Conservation (phyloP, 1,140 invertebrate genomes). For the Hydropsyche tenuis region DNA sequence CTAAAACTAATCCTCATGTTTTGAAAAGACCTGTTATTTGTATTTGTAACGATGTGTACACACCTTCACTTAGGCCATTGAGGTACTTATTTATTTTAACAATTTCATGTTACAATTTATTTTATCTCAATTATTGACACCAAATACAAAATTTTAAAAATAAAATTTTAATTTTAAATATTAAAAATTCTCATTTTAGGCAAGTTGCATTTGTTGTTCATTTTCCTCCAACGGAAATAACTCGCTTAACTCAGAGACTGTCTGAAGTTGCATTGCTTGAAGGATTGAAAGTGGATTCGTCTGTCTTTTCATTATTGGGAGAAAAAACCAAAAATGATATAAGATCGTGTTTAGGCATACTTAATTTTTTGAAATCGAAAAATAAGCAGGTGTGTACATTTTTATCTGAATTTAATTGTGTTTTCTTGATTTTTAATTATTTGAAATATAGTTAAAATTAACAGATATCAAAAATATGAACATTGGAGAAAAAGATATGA, state of each 20-base stretch:
- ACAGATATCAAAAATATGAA: slow-evolving; percentile 72
- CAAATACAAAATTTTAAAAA: too few species aligned
- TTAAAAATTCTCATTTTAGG: slow-evolving; percentile 60
- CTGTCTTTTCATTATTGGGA: slow-evolving; percentile 74
- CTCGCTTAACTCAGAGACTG: slow-evolving; percentile 70
- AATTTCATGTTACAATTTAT: too few species aligned
- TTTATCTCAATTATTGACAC: too few species aligned
- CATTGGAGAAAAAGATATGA: slow-evolving; percentile 85
- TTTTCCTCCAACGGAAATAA: slow-evolving; percentile 71
- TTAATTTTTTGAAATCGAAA: slow-evolving; percentile 74
- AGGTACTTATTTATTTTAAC: slow-evolving; percentile 52
- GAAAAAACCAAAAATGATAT: slow-evolving; percentile 88
- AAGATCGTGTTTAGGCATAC: slow-evolving; percentile 83
- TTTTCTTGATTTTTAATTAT: slow-evolving; percentile 22
- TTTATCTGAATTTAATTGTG: not conserved
- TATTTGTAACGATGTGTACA: slow-evolving; percentile 96
- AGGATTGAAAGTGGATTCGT: slow-evolving; percentile 73
- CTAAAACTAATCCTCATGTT: slow-evolving; percentile 60
- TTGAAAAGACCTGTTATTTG: slow-evolving; percentile 89
- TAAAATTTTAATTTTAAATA: not conserved
- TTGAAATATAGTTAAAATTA: slow-evolving; percentile 62
- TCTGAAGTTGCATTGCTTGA: slow-evolving; percentile 73
- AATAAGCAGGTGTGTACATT: slow-evolving; percentile 41
- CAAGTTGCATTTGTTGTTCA: slow-evolving; percentile 78
- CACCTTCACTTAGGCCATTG: slow-evolving; percentile 78